Base-by-base conservation (phyloP, 2,113 vertebrate genomes). In the Parus major region DNA sequence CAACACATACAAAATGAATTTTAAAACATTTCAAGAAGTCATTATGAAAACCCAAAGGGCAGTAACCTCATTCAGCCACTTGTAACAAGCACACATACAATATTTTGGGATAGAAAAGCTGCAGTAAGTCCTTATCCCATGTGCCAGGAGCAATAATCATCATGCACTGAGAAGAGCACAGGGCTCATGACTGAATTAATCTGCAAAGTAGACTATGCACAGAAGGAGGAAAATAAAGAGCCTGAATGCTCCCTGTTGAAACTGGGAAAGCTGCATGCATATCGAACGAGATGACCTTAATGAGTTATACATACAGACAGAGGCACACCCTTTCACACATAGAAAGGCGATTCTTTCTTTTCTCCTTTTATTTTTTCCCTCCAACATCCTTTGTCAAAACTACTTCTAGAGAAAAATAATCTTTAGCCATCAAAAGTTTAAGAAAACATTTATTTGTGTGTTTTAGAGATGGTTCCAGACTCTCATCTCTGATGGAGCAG, bases 21-120 rank as follows among this genome's bases (percentile, higher is more conserved):
- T 71, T 69, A 69, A 94, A 95, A 61, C 9, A 46, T 39, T 61
- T 76, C 50, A 90, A 90, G 50, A 92, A 92, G 63, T 61, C 24
- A 50, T 79, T 85, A 39, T 49, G n/a, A 63, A 33, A 91, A 47
- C 17, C 35, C 53, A 49, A 75, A 88, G 91, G 41, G 22, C 65
- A 82, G 25, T 29, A 91, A 91, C 36, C 39, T 78, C 81, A 56
- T 88, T 88, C 71, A 96, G 8, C 41, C 41, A 29, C 42, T 41
- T 72, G 36, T 46, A 56, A 80, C 46, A 88, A 72, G 25, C 17
- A 69, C 0, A 0, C 1, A 0, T 42, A 13, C 6, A 53, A 8
- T 23, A 66, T 81, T 75, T 80, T 75, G 44, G 20, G 35, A 71
- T 63, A 22, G 9, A 70, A 63, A 90, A 66, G 4, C 29, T 73